Conservation (phyloP, 2,113 vertebrate species). For the Mixornis gularis region DNA sequence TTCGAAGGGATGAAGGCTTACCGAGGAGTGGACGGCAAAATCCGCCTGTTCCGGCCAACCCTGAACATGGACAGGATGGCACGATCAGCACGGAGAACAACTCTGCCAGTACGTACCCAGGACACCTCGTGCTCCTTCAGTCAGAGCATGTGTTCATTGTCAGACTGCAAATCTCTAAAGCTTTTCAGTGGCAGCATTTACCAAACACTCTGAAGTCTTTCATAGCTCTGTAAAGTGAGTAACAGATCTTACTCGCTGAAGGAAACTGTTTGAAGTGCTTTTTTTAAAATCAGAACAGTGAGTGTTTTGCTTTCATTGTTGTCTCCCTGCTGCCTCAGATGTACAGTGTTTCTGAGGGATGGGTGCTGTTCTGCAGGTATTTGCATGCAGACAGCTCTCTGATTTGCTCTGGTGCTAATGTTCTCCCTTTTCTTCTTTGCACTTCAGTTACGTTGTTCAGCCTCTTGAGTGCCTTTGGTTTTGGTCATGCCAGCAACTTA, state of each 20-base stretch:
- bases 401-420: not conserved
- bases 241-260: not conserved
- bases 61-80: constrained; percentile 88
- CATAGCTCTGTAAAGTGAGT: not conserved
- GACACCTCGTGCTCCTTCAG: not conserved
- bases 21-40: constrained; percentile 78
- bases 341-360: not conserved
- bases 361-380: not conserved
- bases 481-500: not conserved
- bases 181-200: not conserved
- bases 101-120: constrained; percentile 79
- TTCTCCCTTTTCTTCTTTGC: not conserved
- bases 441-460: not conserved
- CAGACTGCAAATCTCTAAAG: not conserved
- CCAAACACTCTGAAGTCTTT: not conserved
- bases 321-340: not conserved
- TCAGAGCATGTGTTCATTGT: not conserved
- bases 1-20: constrained; percentile 92
- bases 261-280: not conserved
- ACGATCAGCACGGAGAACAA: constrained; percentile 75
- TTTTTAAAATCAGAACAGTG: not conserved
- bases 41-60: constrained; percentile 85
- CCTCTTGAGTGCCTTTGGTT: not conserved
- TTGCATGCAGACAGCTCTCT: not conserved
- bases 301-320: not conserved